A percentile compares a stretch with the other conserved stretches of the same genome.
Conservation (phyloP, 2,113 vertebrate species). For the Sardina pilchardus region DNA sequence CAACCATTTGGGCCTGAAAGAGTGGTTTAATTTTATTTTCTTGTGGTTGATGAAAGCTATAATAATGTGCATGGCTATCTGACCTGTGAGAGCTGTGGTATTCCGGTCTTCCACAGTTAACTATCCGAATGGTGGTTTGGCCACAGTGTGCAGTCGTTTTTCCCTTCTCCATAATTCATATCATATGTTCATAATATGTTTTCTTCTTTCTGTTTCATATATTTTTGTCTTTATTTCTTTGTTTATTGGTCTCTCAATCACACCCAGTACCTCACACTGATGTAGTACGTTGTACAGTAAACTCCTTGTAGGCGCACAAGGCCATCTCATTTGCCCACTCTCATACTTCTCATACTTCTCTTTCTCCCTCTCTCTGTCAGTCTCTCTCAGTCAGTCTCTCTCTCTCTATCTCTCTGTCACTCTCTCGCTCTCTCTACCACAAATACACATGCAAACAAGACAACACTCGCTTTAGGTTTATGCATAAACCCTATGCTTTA, state of each 20-base stretch:
- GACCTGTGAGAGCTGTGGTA: background rate
- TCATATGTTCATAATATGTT: background rate
- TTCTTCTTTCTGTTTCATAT: background rate
- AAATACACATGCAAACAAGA: too few relatives aligned
- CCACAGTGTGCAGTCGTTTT: background rate
- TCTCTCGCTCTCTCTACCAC: background rate
- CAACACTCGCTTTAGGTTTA: background rate
- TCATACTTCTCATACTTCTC: too few relatives aligned
- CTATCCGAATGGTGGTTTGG: background rate
- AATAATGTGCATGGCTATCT: background rate
- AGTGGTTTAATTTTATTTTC: background rate
- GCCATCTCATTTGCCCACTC: too few relatives aligned
- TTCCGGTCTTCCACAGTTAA: background rate
- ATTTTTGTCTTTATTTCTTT: background rate
- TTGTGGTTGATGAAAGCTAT: background rate
- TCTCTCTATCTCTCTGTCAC: background rate
- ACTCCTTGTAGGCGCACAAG: too few relatives aligned
- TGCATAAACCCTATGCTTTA: background rate
- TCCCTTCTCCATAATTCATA: background rate
- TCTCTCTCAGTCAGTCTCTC: background rate
- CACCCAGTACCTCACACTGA: background rate
- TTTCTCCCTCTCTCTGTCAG: slow-evolving; percentile 15
- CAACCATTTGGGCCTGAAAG: background rate
- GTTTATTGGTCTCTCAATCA: background rate
- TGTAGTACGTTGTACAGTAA: too few relatives aligned